Evolutionary conservation across 2,888 invertebrate species (phyloP), one percentile per base, ranked within the genome.

Genomic region (Clistopyga incitator): DNA sequence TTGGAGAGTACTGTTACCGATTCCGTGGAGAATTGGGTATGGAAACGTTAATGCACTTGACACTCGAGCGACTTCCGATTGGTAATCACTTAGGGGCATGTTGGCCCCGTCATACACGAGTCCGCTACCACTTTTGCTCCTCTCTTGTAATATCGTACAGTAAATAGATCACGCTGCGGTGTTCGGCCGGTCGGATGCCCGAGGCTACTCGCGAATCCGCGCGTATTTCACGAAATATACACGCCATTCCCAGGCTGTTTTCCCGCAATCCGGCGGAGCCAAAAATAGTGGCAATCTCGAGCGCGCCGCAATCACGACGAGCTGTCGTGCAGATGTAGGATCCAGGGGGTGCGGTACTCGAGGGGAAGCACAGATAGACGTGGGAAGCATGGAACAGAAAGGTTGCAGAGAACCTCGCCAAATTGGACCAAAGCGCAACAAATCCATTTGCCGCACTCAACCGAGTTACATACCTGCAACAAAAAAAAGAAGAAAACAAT

Each of bases 261-360:
- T 72, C 25, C 81, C 77, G 72, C 81, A 78, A 81, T 77, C 71
- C 72, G 59, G 77, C 72, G 71, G 77, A 81, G 72, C 81, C 81
- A 81, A 81, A 81, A 81, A 81, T 81, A 81, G 81, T 81, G 81
- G 81, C 81, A 81, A 81, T 81, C 81, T 81, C 81, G 81, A 81
- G 81, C 81, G 77, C 54, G 71, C 81, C 81, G 78, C 82, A 82
- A 82, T 82, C 82, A 82, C 82, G 78, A 74, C 82, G 82, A 68
- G 82, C 82, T 74, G 82, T 81, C 81, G 81, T 81, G 77, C 81
- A 71, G 71, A 71, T 72, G 72, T 67, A 72, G 59, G 50, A 81
- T 59, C 50, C 59, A 72, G 56, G 34, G 20, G 23, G 23, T 59
- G 67, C 15, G 78, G 59, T 25, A 56, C 23, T 25, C 45, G 65